These are phyloP conservation scores for Chironomus tentans DNA, from an alignment of 2,888 invertebrate genomes.

Conservation along the genomic window DNA sequence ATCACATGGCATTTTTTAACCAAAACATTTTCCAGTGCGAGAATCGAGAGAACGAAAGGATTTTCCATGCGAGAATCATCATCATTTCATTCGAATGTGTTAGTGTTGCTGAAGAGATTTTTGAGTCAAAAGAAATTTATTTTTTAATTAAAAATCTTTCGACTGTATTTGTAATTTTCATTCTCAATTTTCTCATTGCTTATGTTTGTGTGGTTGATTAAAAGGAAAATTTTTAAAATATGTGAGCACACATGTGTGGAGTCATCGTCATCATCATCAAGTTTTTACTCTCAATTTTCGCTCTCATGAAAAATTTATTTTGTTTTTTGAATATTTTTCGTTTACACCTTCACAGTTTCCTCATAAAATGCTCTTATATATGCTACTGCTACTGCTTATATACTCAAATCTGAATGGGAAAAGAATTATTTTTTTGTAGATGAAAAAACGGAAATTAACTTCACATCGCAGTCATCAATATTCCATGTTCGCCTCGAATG, in stretches of 20 bases:
- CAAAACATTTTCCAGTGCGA: conserved; percentile 24
- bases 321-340: not conserved
- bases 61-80: conserved; percentile 18
- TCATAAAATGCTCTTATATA: not conserved
- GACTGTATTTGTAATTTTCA: not conserved
- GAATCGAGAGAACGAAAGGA: not conserved
- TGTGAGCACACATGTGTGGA: conserved; percentile 1
- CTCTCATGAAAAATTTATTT: not conserved
- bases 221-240: conserved; percentile 17
- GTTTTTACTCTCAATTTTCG: not conserved
- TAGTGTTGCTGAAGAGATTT: conserved; percentile 21
- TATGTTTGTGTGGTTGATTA: not conserved
- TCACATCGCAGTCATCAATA: conserved; percentile 25
- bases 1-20: conserved; percentile 26
- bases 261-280: too few species aligned
- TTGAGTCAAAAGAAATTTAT: not conserved
- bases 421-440: not conserved
- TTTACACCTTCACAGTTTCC: conserved; percentile 18
- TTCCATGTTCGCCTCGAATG: conserved; percentile 27
- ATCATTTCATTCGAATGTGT: not conserved
- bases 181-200: not conserved
- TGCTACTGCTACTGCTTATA: too few species aligned
- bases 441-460: conserved; percentile 26
- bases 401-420: not conserved
- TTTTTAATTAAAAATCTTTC: conserved; percentile 1